Evolutionary conservation across 2,888 invertebrate species (phyloP).

Genomic region (Spisula solida): DNA sequence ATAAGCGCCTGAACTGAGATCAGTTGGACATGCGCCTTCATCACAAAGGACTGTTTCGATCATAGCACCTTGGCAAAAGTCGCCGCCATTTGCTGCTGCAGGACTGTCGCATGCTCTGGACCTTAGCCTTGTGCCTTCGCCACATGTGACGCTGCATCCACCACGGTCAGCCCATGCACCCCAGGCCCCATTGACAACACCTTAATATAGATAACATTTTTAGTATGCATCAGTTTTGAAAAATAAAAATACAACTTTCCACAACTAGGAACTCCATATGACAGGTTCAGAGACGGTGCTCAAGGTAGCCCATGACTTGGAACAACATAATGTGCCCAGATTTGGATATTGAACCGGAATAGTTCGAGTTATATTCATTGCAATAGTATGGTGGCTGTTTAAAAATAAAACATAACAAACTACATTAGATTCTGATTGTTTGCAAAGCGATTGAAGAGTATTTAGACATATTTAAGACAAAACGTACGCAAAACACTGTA

Average conservation of each 20-base stretch:
- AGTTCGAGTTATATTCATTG: too few species aligned
- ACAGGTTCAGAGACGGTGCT: too few species aligned
- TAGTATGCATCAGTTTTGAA: background rate
- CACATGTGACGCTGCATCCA: constrained; percentile 33
- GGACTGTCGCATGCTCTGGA: constrained; percentile 25
- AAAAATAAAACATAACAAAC: too few species aligned
- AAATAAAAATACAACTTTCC: background rate
- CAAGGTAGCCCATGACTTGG: too few species aligned
- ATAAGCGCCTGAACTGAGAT: background rate
- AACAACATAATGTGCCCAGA: too few species aligned
- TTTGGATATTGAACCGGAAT: too few species aligned
- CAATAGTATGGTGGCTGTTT: too few species aligned
- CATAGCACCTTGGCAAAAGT: constrained; percentile 5
- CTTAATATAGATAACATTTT: background rate
- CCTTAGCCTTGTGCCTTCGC: constrained; percentile 14
- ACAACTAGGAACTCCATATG: too few species aligned
- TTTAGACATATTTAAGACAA: too few species aligned
- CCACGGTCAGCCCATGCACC: constrained; percentile 18
- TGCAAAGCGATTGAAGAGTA: too few species aligned
- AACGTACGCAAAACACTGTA: too few species aligned
- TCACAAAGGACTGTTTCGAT: background rate
- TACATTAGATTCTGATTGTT: too few species aligned
- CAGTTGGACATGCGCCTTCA: constrained; percentile 5
- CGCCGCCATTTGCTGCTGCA: constrained; percentile 25
- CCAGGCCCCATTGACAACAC: constrained; percentile 29